Percentiles rank a stretch among this genome's conserved stretches.
Evolutionary conservation across 2,797 vertebrate genomes (phyloP).

Genomic region (Rhinophrynus dorsalis): DNA sequence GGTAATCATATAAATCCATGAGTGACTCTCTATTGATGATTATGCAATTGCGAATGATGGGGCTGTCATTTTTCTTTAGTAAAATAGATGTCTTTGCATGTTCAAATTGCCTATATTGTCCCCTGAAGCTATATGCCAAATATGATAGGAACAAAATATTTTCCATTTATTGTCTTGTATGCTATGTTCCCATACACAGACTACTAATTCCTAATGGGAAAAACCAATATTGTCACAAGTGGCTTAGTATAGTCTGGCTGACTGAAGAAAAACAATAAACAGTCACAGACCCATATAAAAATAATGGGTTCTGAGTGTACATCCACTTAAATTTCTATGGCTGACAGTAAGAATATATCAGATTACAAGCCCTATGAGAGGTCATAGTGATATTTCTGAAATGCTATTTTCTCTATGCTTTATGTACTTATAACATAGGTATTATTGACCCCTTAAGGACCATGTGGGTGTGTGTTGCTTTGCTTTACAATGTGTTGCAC

Average conservation of each 20-base stretch:
- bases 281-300: background rate
- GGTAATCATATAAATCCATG: too few relatives aligned
- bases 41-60: background rate
- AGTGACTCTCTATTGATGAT: background rate
- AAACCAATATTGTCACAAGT: constrained; percentile 4
- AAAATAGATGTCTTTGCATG: background rate
- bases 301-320: background rate
- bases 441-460: too few relatives aligned
- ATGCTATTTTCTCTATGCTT: background rate
- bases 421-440: too few relatives aligned
- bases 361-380: background rate
- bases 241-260: background rate
- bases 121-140: background rate
- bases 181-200: background rate
- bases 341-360: background rate
- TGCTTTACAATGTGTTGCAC: too few relatives aligned
- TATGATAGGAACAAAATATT: background rate
- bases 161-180: background rate
- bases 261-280: background rate
- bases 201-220: background rate
- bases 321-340: background rate
- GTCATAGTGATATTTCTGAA: background rate
- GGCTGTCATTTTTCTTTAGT: background rate
- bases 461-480: background rate
- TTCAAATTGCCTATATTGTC: background rate